A percentile compares a stretch with the other conserved stretches of the same genome.
phyloP scores from a whole-genome alignment of 2,888 invertebrate genomes.

The Adelphocoris suturalis region DNA sequence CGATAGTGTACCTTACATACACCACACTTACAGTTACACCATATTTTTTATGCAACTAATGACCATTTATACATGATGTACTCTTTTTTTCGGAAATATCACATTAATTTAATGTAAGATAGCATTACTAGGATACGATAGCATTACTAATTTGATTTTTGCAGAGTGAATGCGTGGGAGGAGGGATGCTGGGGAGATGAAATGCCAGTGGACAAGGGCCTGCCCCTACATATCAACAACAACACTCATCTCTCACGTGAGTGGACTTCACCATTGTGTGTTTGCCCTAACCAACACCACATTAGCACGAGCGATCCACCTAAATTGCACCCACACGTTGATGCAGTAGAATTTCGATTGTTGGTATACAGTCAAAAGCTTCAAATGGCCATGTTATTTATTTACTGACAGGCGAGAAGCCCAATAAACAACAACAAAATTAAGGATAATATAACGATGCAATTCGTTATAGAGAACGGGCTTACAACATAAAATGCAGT shows the following conservation, averaged over 20 bases:
- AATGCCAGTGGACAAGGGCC: constrained; percentile 72
- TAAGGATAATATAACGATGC: too few species aligned
- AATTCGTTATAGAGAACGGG: too few species aligned
- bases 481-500: too few species aligned
- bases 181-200: constrained; percentile 74
- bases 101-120: too few species aligned
- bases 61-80: too few species aligned
- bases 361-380: too few species aligned
- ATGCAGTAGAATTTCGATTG: background rate
- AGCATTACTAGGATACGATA: background rate
- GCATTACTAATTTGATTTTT: constrained; percentile 49
- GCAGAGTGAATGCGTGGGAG: constrained; percentile 72
- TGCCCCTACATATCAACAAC: constrained; percentile 69
- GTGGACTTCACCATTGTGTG: background rate
- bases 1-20: too few species aligned
- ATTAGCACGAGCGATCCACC: background rate
- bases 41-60: too few species aligned
- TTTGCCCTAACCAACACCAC: background rate
- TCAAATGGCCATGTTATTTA: background rate
- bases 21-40: too few species aligned
- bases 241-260: constrained; percentile 60
- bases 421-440: too few species aligned
- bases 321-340: background rate
- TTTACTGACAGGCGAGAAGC: too few species aligned
- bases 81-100: too few species aligned